Percentiles rank a stretch among this genome's conserved stretches.
These are phyloP conservation scores for Lagria hirta DNA, from an alignment of 2,888 invertebrate species.

Conservation along the genomic window DNA sequence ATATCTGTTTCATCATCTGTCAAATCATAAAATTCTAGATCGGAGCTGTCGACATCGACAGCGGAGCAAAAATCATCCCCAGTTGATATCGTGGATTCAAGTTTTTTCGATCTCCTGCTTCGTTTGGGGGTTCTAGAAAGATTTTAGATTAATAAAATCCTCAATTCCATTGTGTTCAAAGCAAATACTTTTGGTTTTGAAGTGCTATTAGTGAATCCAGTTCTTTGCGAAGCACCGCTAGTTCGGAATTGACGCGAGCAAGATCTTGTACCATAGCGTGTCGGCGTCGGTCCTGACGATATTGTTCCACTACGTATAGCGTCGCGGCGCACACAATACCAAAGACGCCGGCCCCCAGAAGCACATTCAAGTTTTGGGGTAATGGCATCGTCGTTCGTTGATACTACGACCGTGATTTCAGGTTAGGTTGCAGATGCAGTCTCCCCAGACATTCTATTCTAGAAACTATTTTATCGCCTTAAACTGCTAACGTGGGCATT, in stretches of 20 bases:
- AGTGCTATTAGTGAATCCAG: conserved; percentile 42
- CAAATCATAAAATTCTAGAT: conserved; percentile 52
- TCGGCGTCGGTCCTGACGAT: conserved; percentile 45
- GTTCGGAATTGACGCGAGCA: conserved; percentile 46
- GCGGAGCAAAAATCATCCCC: conserved; percentile 48
- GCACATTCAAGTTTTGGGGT: conserved; percentile 36
- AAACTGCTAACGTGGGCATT: too few species aligned
- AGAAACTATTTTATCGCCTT: too few species aligned
- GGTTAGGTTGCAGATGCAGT: conserved; percentile 17
- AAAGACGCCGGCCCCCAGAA: conserved; percentile 49
- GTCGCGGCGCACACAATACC: conserved; percentile 51
- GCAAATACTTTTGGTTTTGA: conserved; percentile 37
- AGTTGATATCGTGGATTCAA: conserved; percentile 26
- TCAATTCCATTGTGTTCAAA: neutral
- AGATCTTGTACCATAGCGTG: conserved; percentile 48
- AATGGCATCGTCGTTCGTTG: conserved; percentile 33
- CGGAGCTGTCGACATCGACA: conserved; percentile 48
- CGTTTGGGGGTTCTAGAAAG: conserved; percentile 14
- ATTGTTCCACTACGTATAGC: conserved; percentile 49
- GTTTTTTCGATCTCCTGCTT: conserved; percentile 10
- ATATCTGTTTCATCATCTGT: conserved; percentile 45
- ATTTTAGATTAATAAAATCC: too few species aligned
- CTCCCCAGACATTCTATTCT: too few species aligned
- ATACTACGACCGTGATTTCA: too few species aligned
- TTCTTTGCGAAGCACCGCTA: conserved; percentile 43